Evolutionary conservation across 2,113 vertebrate genomes (phyloP).

Genomic region (Muscicapa adusta): DNA sequence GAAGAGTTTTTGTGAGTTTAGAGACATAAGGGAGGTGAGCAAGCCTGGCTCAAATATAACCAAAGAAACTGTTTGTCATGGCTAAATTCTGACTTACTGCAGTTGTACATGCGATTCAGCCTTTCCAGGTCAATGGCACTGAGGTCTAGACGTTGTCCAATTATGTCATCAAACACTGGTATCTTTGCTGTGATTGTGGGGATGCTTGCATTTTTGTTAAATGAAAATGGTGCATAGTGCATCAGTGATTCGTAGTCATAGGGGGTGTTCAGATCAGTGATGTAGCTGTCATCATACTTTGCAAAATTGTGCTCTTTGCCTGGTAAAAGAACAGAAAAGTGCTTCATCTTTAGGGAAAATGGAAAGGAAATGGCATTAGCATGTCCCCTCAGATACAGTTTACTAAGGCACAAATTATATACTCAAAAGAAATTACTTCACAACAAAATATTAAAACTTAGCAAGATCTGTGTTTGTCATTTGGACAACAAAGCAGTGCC

Average conservation of each 20-base stretch:
- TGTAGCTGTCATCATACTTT: constrained; percentile 77
- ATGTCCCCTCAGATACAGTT: neutral
- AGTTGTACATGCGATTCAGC: constrained; percentile 92
- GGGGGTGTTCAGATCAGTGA: constrained; percentile 89
- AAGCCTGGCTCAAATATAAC: neutral
- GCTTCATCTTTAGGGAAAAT: neutral
- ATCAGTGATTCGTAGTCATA: constrained; percentile 93
- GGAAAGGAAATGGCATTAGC: neutral
- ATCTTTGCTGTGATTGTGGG: constrained; percentile 92
- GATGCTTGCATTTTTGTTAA: constrained; percentile 81
- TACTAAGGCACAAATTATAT: neutral
- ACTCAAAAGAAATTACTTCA: neutral
- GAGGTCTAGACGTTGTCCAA: constrained; percentile 89
- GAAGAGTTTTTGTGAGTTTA: neutral
- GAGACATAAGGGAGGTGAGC: neutral
- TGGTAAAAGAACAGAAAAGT: constrained; percentile 43
- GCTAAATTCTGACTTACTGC: constrained; percentile 76
- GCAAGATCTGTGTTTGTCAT: neutral
- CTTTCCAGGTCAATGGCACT: constrained; percentile 82
- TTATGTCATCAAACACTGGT: constrained; percentile 81
- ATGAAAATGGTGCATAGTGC: constrained; percentile 87
- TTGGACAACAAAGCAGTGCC: neutral
- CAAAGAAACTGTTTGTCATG: neutral
- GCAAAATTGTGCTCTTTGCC: constrained; percentile 82
- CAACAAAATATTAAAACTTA: neutral